Conservation (phyloP, 1,140 invertebrate species). For the Scaptodrosophila lebanonensis region DNA sequence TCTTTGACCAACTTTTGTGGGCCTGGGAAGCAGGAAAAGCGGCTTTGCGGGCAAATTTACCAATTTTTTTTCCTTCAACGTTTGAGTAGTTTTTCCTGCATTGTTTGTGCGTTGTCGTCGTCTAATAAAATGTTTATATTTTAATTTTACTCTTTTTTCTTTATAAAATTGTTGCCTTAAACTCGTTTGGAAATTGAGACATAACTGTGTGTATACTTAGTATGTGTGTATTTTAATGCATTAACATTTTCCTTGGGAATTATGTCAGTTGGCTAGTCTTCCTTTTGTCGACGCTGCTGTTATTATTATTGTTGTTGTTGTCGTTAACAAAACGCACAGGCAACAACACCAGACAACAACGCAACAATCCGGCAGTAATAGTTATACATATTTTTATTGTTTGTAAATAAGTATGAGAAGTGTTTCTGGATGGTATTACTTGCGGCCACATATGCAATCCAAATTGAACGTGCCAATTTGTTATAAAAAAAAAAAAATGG, state of each 20-base stretch:
- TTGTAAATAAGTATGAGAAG: conserved; percentile 29
- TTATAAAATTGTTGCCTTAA: conserved; percentile 17
- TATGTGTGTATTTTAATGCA: conserved; percentile 45
- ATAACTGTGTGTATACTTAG: no score
- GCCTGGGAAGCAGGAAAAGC: conserved; percentile 58
- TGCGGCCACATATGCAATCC: no score
- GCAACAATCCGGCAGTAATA: neutral
- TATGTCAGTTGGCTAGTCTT: conserved; percentile 57
- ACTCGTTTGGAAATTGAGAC: conserved; percentile 62
- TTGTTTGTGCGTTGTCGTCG: neutral
- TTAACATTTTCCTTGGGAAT: conserved; percentile 65
- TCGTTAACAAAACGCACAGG: conserved; percentile 37
- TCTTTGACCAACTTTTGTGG: conserved; percentile 26
- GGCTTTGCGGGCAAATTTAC: conserved; percentile 15
- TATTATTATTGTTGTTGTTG: neutral
- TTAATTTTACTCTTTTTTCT: conserved; percentile 10
- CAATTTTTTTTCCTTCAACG: conserved; percentile 30
- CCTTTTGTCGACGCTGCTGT: conserved; percentile 11
- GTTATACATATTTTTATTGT: conserved; percentile 35
- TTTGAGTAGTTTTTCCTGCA: conserved; percentile 16
- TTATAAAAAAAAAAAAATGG: no score
- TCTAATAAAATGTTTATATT: conserved; percentile 27
- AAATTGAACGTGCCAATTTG: no score
- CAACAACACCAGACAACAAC: conserved; percentile 1
- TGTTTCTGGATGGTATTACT: no score